Conservation (phyloP, 1,140 invertebrate genomes). For the Thaumetopoea pityocampa region DNA sequence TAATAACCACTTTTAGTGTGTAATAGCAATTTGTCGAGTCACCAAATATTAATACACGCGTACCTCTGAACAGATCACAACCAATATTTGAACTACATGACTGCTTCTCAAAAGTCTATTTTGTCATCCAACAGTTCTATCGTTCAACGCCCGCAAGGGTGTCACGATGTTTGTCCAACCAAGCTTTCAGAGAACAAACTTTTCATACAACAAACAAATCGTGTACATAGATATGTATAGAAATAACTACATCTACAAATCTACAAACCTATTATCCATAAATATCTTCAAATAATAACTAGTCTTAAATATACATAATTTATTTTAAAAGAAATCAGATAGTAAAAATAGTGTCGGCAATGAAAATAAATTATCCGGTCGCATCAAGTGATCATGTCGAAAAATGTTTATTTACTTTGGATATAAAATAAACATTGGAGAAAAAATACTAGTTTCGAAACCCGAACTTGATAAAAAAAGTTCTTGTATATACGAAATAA, state of each 20-base stretch:
- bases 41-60: slow-evolving; percentile 62
- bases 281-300: too few species aligned
- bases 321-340: too few species aligned
- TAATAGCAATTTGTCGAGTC: slow-evolving; percentile 56
- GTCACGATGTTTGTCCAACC: slow-evolving; percentile 44
- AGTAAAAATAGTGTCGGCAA: too few species aligned
- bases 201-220: slow-evolving; percentile 3
- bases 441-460: slow-evolving; percentile 15
- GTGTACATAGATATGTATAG: too few species aligned
- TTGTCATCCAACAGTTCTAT: slow-evolving; percentile 65
- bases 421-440: slow-evolving; percentile 16
- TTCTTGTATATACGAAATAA: slow-evolving; percentile 21
- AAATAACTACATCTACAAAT: too few species aligned
- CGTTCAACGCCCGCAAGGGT: slow-evolving; percentile 52
- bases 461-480: too few species aligned
- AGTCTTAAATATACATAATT: too few species aligned
- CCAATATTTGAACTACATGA: slow-evolving; percentile 66
- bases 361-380: slow-evolving; percentile 20
- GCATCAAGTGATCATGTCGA: slow-evolving; percentile 4
- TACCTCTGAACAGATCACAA: slow-evolving; percentile 63
- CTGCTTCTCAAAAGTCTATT: slow-evolving; percentile 69
- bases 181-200: slow-evolving; percentile 26
- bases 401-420: slow-evolving; percentile 13
- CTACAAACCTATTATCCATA: too few species aligned
- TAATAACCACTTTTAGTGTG: slow-evolving; percentile 40